phyloP scores from a whole-genome alignment of 1,140 invertebrate species.

The Brachionus paranguensis region DNA sequence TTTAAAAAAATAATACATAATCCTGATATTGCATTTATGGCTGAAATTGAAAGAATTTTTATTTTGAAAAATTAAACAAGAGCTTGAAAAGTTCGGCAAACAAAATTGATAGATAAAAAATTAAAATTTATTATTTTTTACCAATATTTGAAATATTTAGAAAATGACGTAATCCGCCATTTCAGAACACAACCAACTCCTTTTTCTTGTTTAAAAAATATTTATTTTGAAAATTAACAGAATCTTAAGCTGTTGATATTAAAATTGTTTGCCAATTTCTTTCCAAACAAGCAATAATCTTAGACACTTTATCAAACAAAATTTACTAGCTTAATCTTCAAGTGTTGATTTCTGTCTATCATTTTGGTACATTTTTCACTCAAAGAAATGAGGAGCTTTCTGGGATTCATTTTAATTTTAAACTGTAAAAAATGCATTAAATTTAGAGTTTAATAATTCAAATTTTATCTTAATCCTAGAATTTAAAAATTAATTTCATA shows the following conservation, averaged over 20 bases:
- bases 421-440: not conserved
- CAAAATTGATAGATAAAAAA: slow-evolving; percentile 8
- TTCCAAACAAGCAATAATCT: not conserved
- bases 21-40: not conserved
- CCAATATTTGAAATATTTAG: slow-evolving; percentile 21
- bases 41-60: not conserved
- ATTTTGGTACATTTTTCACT: not conserved
- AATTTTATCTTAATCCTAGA: not conserved
- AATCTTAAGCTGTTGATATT: not conserved
- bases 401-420: not conserved
- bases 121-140: slow-evolving; percentile 20
- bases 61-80: not conserved
- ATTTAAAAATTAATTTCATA: not conserved
- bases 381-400: too few species aligned
- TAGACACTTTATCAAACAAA: not conserved
- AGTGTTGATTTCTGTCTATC: not conserved
- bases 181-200: not conserved
- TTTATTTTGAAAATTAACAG: slow-evolving; percentile 24
- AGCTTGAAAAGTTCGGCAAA: not conserved
- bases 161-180: slow-evolving; percentile 6
- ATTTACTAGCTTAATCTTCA: not conserved
- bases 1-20: not conserved
- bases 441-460: not conserved
- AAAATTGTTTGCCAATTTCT: not conserved
- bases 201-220: not conserved